Evolutionary conservation across 37 sponge, comb jelly and placozoan species (phyloP), one percentile per base, ranked within the genome.

Genomic region (Spongilla lacustris): DNA sequence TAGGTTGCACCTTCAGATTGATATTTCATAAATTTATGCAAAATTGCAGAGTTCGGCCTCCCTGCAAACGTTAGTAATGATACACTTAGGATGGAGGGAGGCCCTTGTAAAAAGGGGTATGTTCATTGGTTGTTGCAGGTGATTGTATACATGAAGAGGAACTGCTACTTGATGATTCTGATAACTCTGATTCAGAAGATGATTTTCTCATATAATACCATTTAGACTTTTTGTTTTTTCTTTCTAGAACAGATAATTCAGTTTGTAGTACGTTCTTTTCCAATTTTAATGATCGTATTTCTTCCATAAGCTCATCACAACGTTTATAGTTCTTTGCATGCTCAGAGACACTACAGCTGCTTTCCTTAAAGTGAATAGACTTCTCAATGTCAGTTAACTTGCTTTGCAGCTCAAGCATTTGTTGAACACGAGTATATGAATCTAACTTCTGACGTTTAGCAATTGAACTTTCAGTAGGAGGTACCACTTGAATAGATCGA

Each of bases 381-480:
- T 35, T 41, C 34, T 76, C 35, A 76, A 76, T 76, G 77, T 26
- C 31, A 9, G 3, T 76, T 41, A 76, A 22, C 37, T 76, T 76
- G 22, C 77, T 26, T 26, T 76, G 26, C 35, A 76, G 25, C 35
- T 33, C 34, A 36, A 38, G 34, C 26, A 76, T 76, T 33, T 36
- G 34, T 27, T 76, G 38, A 38, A 35, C 27, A 27, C 77, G 37
- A 36, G 13, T 41, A 26, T 35, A 35, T 31, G 74, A 35, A 34
- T 34, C 33, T 73, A 58, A 58, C 58, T 73, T 73, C 74, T 73
- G 30, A 73, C 74, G 23, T 73, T 73, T 73, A 35, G 74, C 33
- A 31, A 73, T 34, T 73, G 74, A 73, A 73, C 17, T 31, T 35
- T 36, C 34, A 38, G 31, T 33, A 36, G 34, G 26, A 29, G 34